These are phyloP conservation scores for Chelon auratus DNA, from an alignment of 2,797 vertebrate species.

Conservation along the genomic window DNA sequence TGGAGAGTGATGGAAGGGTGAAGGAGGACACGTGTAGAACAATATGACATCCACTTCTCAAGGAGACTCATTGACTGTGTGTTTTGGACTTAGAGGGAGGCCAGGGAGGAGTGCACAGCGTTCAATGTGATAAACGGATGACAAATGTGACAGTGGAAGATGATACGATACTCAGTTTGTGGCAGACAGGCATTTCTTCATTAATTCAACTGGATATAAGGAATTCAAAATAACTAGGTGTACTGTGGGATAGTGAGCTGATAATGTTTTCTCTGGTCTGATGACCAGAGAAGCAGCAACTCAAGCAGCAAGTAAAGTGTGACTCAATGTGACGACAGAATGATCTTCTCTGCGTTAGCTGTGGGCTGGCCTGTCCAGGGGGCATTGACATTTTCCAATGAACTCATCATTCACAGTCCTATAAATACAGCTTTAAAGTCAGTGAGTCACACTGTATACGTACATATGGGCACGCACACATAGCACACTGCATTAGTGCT, in stretches of 20 bases:
- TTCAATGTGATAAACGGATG: conserved; percentile 30
- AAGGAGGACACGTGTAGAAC: conserved; percentile 4
- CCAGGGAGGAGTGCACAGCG: not conserved
- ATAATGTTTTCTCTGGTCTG: conserved; percentile 10
- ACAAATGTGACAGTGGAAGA: not conserved
- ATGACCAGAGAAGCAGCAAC: conserved; percentile 20
- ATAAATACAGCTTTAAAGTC: conserved; percentile 30
- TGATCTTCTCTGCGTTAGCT: conserved; percentile 29
- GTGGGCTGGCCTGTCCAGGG: conserved; percentile 33
- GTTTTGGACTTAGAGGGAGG: not conserved
- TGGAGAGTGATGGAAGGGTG: conserved; percentile 18
- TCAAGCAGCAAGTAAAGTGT: conserved; percentile 12
- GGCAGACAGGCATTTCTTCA: not conserved
- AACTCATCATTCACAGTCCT: conserved; percentile 40
- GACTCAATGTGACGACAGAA: conserved; percentile 44
- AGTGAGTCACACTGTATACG: conserved; percentile 7
- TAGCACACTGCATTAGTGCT: not conserved
- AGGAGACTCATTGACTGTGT: not conserved
- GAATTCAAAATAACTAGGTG: not conserved
- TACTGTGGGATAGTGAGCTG: not conserved
- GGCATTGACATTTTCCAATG: conserved; percentile 50
- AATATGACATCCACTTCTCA: conserved; percentile 15
- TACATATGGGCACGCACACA: not conserved
- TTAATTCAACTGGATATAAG: not conserved
- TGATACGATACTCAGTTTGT: not conserved